Evolutionary conservation across 2,888 invertebrate species (phyloP).

Genomic region (Heliconius hortense): DNA sequence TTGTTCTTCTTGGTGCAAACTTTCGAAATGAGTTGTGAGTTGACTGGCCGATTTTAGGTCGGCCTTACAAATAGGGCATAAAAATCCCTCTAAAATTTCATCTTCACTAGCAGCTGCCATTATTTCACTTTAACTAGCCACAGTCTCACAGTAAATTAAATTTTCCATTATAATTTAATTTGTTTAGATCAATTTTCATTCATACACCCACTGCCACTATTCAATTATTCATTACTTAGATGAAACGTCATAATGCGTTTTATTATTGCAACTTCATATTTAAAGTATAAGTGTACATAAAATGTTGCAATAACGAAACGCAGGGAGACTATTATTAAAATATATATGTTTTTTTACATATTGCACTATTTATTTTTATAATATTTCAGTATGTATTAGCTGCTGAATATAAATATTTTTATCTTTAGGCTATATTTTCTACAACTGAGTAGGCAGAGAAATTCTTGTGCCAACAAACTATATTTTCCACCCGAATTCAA

Average conservation of each 20-base stretch:
- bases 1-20: slow-evolving; percentile 92
- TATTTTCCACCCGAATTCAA: no score
- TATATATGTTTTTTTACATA: no score
- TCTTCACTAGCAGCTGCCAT: slow-evolving; percentile 77
- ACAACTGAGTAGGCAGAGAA: no score
- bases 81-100: slow-evolving; percentile 93
- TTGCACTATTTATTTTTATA: no score
- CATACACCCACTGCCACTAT: slow-evolving; percentile 27
- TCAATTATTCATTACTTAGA: not conserved
- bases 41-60: slow-evolving; percentile 93
- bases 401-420: no score
- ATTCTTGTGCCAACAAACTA: no score
- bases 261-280: not conserved
- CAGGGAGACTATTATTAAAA: not conserved
- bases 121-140: slow-evolving; percentile 44
- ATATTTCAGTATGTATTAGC: no score
- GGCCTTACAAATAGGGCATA: slow-evolving; percentile 96
- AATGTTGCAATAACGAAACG: slow-evolving; percentile 15
- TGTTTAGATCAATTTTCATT: slow-evolving; percentile 29
- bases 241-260: slow-evolving; percentile 13
- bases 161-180: slow-evolving; percentile 41
- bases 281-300: not conserved
- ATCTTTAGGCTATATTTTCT: no score
- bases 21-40: slow-evolving; percentile 94
- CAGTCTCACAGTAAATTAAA: slow-evolving; percentile 41